Conservation (phyloP, 2,113 vertebrate genomes). For the Mobula birostris region DNA sequence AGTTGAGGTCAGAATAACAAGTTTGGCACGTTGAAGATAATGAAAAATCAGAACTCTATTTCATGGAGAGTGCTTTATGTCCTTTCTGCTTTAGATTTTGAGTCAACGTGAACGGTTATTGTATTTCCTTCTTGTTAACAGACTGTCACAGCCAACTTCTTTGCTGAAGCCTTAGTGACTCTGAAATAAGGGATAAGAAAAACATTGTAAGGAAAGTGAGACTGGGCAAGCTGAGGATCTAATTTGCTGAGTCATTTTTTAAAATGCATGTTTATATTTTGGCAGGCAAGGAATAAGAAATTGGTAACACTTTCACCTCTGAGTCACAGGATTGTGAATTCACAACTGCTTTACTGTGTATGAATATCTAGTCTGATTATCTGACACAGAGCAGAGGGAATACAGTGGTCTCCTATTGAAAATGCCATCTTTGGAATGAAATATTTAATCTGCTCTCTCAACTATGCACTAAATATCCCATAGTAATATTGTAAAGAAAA, state of each 20-base stretch:
- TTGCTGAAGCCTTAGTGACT: neutral
- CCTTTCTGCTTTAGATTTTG: neutral
- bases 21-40: neutral
- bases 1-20: neutral
- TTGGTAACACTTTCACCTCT: neutral
- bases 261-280: neutral
- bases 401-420: no score
- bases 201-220: neutral
- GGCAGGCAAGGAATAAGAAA: neutral
- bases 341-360: no score
- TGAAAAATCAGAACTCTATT: neutral
- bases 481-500: no score
- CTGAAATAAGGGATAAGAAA: neutral
- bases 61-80: neutral
- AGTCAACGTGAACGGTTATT: neutral
- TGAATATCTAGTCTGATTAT: no score
- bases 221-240: neutral
- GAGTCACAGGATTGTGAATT: no score
- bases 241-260: neutral
- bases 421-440: no score
- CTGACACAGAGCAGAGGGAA: no score
- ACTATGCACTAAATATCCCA: no score
- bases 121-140: neutral
- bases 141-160: neutral
- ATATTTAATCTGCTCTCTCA: no score